Evolutionary conservation across 2,797 vertebrate genomes (phyloP), one percentile per base, ranked within the genome.

Genomic region (Sebastes diaconus): DNA sequence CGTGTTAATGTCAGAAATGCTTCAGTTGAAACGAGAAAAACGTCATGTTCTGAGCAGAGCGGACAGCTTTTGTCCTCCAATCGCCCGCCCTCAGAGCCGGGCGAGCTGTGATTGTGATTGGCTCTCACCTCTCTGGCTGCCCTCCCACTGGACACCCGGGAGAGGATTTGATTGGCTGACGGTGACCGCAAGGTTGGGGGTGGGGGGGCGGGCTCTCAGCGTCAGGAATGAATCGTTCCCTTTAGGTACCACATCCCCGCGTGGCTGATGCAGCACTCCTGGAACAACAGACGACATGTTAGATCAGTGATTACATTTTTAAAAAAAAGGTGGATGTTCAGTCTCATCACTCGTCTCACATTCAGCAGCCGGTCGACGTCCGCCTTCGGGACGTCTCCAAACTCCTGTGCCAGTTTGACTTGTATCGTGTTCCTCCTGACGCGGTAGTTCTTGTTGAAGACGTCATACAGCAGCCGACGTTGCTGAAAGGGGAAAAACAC

Each of bases 161-260:
- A 89, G 86, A 79, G 46, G 70, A 71, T 78, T 57, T 81, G 80
- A 84, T 78, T 90, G 79, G 84, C 58, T 73, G 79, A 58, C 11
- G 65, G 82, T 75, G 85, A 84, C 73, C 24, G 57, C 68, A 58
- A 50, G 52, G 50, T 54, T 36, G 13, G 34, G 2, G 34, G 22
- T 1, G 20, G 20, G 0, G 20, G 1, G 50, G 25, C 52, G 81
- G 25, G 25, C 4, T 80, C 93, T 96, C 90, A 93, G 57, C 77
- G 97, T 99, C 98, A 99, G 73, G 98, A 99, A 84, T 96, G 97
- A 24, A 97, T 94, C 0, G 99, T 99, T 76, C 99, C 98, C 87
- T 98, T 99, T 78, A 99, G 97, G 87, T 99, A 99, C 99, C 99
- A 99, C 97, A 98, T 98, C 5, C 98, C 98, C 0, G 96, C 97